These are phyloP conservation scores for Drosophila burlai DNA, from an alignment of 1,140 invertebrate species.

Conservation along the genomic window DNA sequence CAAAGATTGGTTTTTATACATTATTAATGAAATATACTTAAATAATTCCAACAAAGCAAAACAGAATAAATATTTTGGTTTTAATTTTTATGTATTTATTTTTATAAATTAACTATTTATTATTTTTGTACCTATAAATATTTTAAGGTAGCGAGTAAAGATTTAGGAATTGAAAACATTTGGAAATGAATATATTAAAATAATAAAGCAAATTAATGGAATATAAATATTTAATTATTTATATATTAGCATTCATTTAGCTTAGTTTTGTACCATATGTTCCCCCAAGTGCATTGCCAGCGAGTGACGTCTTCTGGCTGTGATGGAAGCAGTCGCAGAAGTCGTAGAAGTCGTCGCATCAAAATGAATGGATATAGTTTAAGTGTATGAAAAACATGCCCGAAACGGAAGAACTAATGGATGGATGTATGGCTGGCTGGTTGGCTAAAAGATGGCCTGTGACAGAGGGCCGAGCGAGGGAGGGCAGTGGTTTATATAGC, in stretches of 20 bases:
- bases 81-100: too few species aligned
- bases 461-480: slow-evolving; percentile 14
- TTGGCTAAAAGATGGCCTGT: slow-evolving; percentile 46
- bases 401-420: slow-evolving; percentile 69
- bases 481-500: slow-evolving; percentile 1
- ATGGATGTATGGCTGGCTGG: slow-evolving; percentile 63
- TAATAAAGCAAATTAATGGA: too few species aligned
- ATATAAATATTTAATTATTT: too few species aligned
- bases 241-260: background rate
- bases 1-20: too few species aligned
- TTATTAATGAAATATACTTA: background rate
- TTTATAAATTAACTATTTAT: too few species aligned
- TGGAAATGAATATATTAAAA: too few species aligned
- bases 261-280: background rate
- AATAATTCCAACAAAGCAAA: background rate
- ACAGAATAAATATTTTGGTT: background rate
- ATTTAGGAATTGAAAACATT: too few species aligned
- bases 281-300: slow-evolving; percentile 13
- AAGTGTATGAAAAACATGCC: slow-evolving; percentile 61
- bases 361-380: slow-evolving; percentile 68
- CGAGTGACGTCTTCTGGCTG: slow-evolving; percentile 36
- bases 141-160: too few species aligned
- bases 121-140: too few species aligned
- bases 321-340: slow-evolving; percentile 32
- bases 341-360: slow-evolving; percentile 37